Evolutionary conservation across 1,140 invertebrate genomes (phyloP), one percentile per base, ranked within the genome.

Genomic region (Dendrolimus punctatus): DNA sequence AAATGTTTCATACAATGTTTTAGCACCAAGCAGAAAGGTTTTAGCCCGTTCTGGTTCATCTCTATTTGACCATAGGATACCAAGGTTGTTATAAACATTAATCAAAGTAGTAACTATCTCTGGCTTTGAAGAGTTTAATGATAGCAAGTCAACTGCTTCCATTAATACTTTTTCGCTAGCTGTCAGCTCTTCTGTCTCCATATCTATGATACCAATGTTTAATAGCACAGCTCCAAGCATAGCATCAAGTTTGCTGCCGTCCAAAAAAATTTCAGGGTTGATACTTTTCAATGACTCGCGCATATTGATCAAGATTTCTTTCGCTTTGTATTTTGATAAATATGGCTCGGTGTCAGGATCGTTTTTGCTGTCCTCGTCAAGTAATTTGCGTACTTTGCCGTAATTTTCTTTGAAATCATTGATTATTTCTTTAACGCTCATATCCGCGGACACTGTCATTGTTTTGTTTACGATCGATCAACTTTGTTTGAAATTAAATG

Each of bases 101-200:
- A 95, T 71, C 39, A 90, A 76, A 4, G 90, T 82, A 37, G 92
- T 80, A 5, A 95, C 88, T 5, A 89, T 86, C 62, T 92, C 85
- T 2, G 90, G 83, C 46, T 89, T 85, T 42, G 69, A 79, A 5
- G 89, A 76, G 57, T 90, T 89, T 46, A 80, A 68, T 37, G 84
- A 68, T 1, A 96, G 71, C 0, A 91, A 60, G 8, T 92, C 87
- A 36, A 94, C 68, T 54, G 92, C 92, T 62, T 91, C 91, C 8
- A 85, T 89, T 1, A 96, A 81, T 51, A 92, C 78, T 51, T 92
- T 91, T 76, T 96, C 93, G 8, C 93, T 94, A 5, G 87, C 83
- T 8, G 91, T 86, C 0, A 90, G 60, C 76, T 98, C 95, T 67
- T 97, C 95, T 0, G 93, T 95, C 53, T 95, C 95, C 50, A 93